These are phyloP conservation scores for Drosophila aff. DNA, from an alignment of 1,140 invertebrate species.

Conservation along the genomic window DNA sequence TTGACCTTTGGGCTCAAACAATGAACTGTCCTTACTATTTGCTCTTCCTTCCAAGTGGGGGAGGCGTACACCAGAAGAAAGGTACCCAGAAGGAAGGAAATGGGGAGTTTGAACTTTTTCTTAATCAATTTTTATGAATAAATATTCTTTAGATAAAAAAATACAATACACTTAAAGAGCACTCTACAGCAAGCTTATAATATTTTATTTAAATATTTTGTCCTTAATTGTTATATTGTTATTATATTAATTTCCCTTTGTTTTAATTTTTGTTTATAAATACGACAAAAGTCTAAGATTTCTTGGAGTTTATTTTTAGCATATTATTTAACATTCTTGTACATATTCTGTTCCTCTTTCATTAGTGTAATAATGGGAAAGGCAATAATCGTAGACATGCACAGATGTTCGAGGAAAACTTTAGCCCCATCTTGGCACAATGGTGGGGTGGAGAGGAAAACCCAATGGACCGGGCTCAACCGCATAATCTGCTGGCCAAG, in stretches of 20 bases:
- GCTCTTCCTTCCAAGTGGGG: slow-evolving; percentile 25
- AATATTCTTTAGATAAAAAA: not conserved
- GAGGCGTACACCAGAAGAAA: not conserved
- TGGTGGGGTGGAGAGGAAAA: not conserved
- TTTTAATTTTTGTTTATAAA: not conserved
- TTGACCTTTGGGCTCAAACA: slow-evolving; percentile 73
- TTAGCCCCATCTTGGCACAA: slow-evolving; percentile 3
- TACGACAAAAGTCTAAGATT: too few relatives aligned
- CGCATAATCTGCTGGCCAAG: slow-evolving; percentile 36
- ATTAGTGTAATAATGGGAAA: slow-evolving; percentile 24
- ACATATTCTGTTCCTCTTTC: not conserved
- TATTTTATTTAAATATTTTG: not conserved
- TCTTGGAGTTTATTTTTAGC: too few relatives aligned
- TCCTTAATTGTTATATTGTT: not conserved
- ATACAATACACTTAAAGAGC: not conserved
- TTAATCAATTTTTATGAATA: not conserved
- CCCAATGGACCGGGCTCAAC: slow-evolving; percentile 6
- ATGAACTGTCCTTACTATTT: slow-evolving; percentile 62
- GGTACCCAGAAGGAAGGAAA: too few relatives aligned
- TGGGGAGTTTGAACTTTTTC: too few relatives aligned
- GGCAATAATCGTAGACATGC: slow-evolving; percentile 47
- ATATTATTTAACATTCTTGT: not conserved
- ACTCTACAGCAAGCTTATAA: not conserved
- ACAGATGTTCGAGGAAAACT: slow-evolving; percentile 46
- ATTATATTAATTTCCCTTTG: not conserved